These are phyloP conservation scores for Drosophila seclusa DNA, from an alignment of 2,888 invertebrate genomes.

Conservation along the genomic window DNA sequence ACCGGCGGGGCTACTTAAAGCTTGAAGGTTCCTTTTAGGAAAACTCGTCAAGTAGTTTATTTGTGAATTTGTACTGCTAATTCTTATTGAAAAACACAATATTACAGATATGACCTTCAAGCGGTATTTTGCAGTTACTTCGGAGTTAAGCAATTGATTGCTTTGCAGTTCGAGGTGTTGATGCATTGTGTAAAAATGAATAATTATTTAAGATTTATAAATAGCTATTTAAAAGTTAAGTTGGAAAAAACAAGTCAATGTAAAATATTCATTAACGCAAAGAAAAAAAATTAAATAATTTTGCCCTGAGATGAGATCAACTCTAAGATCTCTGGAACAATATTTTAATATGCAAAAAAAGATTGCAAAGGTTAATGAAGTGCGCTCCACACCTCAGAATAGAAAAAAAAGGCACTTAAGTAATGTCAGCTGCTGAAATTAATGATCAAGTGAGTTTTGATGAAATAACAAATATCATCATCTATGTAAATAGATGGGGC, in stretches of 20 bases:
- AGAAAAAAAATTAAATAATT: not conserved
- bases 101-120: conserved; percentile 47
- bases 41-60: conserved; percentile 26
- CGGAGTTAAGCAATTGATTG: not conserved
- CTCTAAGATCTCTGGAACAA: conserved; percentile 5
- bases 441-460: conserved; percentile 16
- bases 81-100: conserved; percentile 32
- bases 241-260: not conserved
- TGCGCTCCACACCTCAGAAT: not conserved
- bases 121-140: conserved; percentile 19
- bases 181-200: not conserved
- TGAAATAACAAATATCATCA: not conserved
- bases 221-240: not conserved
- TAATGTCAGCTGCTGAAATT: not conserved
- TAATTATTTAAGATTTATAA: not conserved
- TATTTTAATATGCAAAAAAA: conserved; percentile 11
- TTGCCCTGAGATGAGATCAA: conserved; percentile 12
- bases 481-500: conserved; percentile 9
- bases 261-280: conserved; percentile 29
- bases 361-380: conserved; percentile 54
- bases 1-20: conserved; percentile 14
- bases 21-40: conserved; percentile 42
- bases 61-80: conserved; percentile 29
- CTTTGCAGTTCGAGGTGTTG: not conserved
- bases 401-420: not conserved